phyloP scores from a whole-genome alignment of 2,113 vertebrate genomes.

The Limanda limanda region DNA sequence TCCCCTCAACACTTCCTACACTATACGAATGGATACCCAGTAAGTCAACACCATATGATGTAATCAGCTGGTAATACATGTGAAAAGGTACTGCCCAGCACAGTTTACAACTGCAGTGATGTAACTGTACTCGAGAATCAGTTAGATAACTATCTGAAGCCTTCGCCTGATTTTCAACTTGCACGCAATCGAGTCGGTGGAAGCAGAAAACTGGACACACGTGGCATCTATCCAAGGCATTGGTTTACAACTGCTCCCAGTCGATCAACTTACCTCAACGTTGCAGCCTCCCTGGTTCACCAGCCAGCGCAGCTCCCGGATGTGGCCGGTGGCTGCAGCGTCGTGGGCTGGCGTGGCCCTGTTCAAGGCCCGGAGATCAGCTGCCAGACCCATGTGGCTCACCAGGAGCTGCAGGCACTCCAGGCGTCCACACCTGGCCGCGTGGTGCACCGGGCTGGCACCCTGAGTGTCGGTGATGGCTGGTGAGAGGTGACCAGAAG shows the following conservation, averaged over 20 bases:
- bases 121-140: constrained; percentile 40
- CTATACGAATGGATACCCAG: constrained; percentile 58
- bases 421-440: constrained; percentile 83
- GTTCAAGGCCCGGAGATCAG: constrained; percentile 83
- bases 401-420: constrained; percentile 86
- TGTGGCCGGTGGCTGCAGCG: constrained; percentile 84
- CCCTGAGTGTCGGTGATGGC: constrained; percentile 81
- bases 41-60: constrained; percentile 61
- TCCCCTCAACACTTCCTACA: constrained; percentile 50
- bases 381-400: constrained; percentile 70
- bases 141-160: constrained; percentile 34
- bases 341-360: constrained; percentile 86
- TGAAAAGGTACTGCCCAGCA: constrained; percentile 35
- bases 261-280: constrained; percentile 76
- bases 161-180: not conserved
- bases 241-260: not conserved
- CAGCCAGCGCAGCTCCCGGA: constrained; percentile 80
- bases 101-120: constrained; percentile 52
- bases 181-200: not conserved
- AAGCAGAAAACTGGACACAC: constrained; percentile 6
- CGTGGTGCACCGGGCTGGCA: constrained; percentile 86
- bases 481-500: constrained; percentile 70
- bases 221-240: constrained; percentile 23
- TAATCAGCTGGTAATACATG: constrained; percentile 54
- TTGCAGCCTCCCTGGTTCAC: constrained; percentile 74